Evolutionary conservation across 2,113 vertebrate genomes (phyloP).

Genomic region (Macrotus californicus): DNA sequence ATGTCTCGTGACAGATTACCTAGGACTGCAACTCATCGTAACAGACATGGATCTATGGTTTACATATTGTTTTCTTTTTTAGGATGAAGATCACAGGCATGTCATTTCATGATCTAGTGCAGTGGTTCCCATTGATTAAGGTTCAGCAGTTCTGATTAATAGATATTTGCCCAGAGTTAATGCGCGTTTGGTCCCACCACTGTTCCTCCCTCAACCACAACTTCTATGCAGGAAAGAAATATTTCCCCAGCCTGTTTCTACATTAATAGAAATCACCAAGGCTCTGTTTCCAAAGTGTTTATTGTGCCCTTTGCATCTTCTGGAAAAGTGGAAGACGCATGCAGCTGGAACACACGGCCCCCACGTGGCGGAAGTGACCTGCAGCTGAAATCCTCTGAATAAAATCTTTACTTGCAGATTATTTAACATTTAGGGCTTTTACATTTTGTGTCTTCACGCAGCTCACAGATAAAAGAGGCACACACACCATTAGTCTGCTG

Average conservation of each 20-base stretch:
- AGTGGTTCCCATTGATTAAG: fast-evolving
- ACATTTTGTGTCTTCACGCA: neutral
- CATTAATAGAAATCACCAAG: neutral
- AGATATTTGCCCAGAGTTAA: neutral
- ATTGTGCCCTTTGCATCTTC: neutral
- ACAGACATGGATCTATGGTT: neutral
- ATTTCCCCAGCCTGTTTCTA: neutral
- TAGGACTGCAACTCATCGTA: neutral
- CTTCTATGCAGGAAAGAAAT: neutral
- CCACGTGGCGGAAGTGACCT: too few relatives aligned
- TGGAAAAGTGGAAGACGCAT: neutral
- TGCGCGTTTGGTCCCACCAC: neutral
- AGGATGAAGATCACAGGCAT: neutral
- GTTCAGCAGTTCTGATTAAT: neutral
- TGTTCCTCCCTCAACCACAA: too few relatives aligned
- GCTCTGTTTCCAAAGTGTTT: neutral
- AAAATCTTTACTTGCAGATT: neutral
- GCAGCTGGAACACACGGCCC: neutral
- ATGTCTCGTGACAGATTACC: neutral
- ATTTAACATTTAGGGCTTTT: neutral
- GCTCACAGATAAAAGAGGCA: neutral
- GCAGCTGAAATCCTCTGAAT: neutral
- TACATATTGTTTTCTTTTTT: neutral
- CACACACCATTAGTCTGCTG: too few relatives aligned
- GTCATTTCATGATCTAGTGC: neutral